phyloP scores from a whole-genome alignment of 2,113 vertebrate genomes.

The Callochromis pleurospilus region DNA sequence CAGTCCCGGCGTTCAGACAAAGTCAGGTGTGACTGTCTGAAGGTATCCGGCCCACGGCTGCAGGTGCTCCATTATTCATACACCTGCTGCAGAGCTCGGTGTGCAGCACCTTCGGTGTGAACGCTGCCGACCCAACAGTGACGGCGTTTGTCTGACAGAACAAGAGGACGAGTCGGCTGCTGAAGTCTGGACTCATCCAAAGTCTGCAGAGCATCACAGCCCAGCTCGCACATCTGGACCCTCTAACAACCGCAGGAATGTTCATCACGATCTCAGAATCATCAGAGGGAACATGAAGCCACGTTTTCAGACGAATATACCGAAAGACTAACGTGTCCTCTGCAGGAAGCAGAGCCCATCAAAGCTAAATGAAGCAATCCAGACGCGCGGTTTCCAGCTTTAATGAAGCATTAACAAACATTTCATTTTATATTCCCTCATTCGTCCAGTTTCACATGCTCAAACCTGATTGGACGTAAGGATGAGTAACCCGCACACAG shows the following conservation, averaged over 20 bases:
- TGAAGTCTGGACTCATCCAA: background rate
- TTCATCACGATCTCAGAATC: background rate
- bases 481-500: background rate
- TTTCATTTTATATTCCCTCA: background rate
- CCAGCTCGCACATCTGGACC: background rate
- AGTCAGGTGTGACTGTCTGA: background rate
- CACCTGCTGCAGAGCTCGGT: background rate
- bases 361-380: background rate
- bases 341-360: background rate
- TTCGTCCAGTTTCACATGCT: background rate
- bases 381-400: background rate
- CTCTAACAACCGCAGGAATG: background rate
- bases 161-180: background rate
- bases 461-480: background rate
- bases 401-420: background rate
- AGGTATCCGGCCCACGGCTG: background rate
- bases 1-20: background rate
- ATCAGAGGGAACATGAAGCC: background rate
- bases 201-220: background rate
- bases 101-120: background rate
- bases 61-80: slow-evolving; percentile 42
- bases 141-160: background rate
- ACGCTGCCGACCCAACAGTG: background rate
- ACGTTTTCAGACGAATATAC: background rate
- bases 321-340: no score